Base-by-base conservation (phyloP, 2,888 invertebrate genomes). In the Tenthredo distinguenda region DNA sequence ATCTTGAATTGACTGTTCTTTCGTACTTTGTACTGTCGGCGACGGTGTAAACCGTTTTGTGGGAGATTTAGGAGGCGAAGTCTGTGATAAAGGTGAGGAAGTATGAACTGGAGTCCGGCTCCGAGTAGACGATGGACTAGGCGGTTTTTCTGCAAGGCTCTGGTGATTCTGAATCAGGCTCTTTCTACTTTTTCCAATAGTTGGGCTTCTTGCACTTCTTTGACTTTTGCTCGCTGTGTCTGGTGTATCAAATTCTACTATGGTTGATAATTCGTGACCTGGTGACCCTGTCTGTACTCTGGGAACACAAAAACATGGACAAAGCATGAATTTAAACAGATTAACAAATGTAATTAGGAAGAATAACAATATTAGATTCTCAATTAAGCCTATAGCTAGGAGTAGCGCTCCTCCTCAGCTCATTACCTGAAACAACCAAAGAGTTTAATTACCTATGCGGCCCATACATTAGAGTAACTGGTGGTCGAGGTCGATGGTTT, bases 181-280 rank as follows among this genome's bases (percentile, higher is more conserved):
- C 21, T 83, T 71, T 47, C 43, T 47, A 9, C 72, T 84, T 72
- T 87, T 89, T 72, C 86, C 87, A 6, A 76, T 86, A 7, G 82
- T 86, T 7, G 91, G 90, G 77, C 90, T 92, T 86, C 82, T 90
- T 1, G 77, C 84, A 34, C 89, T 91, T 12, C 79, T 85, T 34
- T 90, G 90, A 88, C 90, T 91, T 84, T 90, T 91, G 74, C 90
- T 94, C 0, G 94, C 93, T 85, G 96, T 96, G 88, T 95, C 95
- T 0, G 96, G 96, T 0, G 96, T 96, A 88, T 96, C 96, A 3
- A 96, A 95, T 93, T 96, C 96, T 0, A 95, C 93, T 71, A 96
- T 96, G 1, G 96, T 96, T 9, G 96, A 96, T 71, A 96, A 92
- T 91, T 96, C 96, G 89, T 96, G 96, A 21, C 88, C 90, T 0